A percentile compares a stretch with the other conserved stretches of the same genome.
Conservation (phyloP, 1,140 invertebrate genomes). For the Artemia franciscana region DNA sequence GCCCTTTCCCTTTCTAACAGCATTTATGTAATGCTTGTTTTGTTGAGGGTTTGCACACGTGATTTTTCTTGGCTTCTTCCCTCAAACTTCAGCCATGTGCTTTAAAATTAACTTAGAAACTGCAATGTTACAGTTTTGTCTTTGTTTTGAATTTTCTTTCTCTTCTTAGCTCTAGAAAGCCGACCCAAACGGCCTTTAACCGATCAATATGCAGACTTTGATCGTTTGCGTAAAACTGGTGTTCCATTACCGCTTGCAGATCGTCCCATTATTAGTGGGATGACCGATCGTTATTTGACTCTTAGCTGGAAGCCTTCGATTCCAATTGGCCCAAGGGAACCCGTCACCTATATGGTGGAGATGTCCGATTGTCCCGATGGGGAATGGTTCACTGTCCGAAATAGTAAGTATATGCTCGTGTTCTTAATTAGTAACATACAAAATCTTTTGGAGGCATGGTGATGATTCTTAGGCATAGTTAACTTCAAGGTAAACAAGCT, state of each 20-base stretch:
- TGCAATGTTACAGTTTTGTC: too few relatives aligned
- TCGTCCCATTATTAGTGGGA: slow-evolving; percentile 60
- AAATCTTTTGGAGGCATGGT: too few relatives aligned
- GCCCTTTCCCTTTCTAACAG: too few relatives aligned
- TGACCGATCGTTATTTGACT: slow-evolving; percentile 58
- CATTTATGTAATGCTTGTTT: too few relatives aligned
- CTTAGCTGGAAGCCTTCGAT: slow-evolving; percentile 78
- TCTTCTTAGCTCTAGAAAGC: slow-evolving; percentile 34
- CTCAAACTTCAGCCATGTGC: too few relatives aligned
- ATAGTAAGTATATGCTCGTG: slow-evolving; percentile 30
- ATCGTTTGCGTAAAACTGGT: slow-evolving; percentile 53
- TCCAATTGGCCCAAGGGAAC: slow-evolving; percentile 44
- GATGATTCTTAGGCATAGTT: too few relatives aligned
- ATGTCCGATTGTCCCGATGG: slow-evolving; percentile 63
- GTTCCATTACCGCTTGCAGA: slow-evolving; percentile 59
- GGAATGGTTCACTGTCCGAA: slow-evolving; percentile 59
- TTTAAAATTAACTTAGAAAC: too few relatives aligned
- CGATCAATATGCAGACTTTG: slow-evolving; percentile 59
- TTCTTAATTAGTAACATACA: too few relatives aligned
- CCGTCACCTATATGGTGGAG: slow-evolving; percentile 81
- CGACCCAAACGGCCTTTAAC: slow-evolving; percentile 39
- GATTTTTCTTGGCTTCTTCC: too few relatives aligned
- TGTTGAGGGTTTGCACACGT: too few relatives aligned
- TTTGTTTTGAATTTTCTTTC: background rate
- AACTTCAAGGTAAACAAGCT: too few relatives aligned